Conservation (phyloP, 2,113 vertebrate genomes). For the Mormyrus iriodes region DNA sequence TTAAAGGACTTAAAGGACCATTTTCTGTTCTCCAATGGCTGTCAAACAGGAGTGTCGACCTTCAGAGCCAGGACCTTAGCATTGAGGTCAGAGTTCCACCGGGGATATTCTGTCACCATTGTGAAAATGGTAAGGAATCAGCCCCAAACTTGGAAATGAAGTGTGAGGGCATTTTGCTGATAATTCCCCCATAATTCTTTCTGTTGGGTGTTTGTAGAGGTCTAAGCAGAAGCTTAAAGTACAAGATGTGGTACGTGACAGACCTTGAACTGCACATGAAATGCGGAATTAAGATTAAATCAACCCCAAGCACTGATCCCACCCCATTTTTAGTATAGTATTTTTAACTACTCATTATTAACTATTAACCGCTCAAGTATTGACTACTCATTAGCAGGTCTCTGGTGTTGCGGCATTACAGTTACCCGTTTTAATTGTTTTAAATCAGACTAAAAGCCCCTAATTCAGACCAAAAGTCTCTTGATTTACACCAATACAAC, state of each 20-base stretch:
- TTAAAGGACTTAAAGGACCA: no score
- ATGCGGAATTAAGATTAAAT: slow-evolving; percentile 40
- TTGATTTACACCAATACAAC: neutral
- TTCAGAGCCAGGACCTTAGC: neutral
- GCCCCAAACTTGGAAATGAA: neutral
- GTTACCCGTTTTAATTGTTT: slow-evolving; percentile 42
- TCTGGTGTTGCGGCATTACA: slow-evolving; percentile 20
- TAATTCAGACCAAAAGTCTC: neutral
- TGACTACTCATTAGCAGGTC: neutral
- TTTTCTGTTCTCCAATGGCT: neutral
- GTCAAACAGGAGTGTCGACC: neutral
- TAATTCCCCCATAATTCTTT: slow-evolving; percentile 20
- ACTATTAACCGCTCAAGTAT: neutral
- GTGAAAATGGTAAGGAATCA: neutral
- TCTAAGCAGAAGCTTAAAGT: neutral
- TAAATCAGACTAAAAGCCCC: neutral
- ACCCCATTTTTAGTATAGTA: slow-evolving; percentile 28
- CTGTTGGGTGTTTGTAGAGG: slow-evolving; percentile 17
- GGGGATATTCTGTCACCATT: neutral
- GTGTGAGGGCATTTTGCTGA: neutral
- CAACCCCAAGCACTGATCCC: slow-evolving; percentile 33
- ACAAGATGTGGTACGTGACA: slow-evolving; percentile 16
- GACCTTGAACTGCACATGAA: slow-evolving; percentile 20
- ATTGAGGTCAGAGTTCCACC: neutral
- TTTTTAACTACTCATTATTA: neutral